Conservation (phyloP, 2,797 vertebrate species). For the Chrysocyon brachyurus region DNA sequence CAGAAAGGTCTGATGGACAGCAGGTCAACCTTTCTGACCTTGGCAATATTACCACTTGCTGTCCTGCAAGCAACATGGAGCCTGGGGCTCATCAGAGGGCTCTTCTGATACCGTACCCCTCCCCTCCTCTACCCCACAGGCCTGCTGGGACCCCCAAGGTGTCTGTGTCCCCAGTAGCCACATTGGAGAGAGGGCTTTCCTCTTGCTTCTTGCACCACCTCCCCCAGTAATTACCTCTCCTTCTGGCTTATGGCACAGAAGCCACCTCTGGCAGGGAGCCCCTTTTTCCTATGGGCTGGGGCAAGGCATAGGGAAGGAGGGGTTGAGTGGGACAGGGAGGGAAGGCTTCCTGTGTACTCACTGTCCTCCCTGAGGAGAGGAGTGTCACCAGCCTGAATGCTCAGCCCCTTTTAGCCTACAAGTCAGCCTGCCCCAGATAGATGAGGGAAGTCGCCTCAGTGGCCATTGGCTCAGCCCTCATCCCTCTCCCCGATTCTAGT, state of each 20-base stretch:
- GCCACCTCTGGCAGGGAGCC: too few relatives aligned
- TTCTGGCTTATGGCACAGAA: background rate
- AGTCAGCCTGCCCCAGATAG: too few relatives aligned
- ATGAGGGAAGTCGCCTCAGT: accelerated
- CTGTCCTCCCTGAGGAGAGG: background rate
- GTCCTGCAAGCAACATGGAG: background rate
- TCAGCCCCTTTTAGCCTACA: background rate
- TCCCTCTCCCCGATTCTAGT: background rate
- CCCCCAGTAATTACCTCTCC: background rate
- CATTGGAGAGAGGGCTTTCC: background rate
- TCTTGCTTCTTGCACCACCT: background rate
- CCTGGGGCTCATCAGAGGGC: background rate
- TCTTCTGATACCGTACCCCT: too few relatives aligned
- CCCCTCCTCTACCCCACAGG: accelerated
- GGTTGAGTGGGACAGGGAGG: accelerated
- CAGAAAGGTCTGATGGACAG: background rate
- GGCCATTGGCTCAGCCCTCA: background rate
- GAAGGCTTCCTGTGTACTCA: background rate
- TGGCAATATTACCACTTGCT: background rate
- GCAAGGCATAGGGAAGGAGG: background rate
- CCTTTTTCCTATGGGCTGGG: background rate
- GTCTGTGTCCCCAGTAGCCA: background rate
- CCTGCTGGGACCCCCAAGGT: background rate
- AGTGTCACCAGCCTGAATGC: background rate
- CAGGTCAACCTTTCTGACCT: background rate